phyloP scores from a whole-genome alignment of 2,888 invertebrate genomes.

The Megamerina dolium region DNA sequence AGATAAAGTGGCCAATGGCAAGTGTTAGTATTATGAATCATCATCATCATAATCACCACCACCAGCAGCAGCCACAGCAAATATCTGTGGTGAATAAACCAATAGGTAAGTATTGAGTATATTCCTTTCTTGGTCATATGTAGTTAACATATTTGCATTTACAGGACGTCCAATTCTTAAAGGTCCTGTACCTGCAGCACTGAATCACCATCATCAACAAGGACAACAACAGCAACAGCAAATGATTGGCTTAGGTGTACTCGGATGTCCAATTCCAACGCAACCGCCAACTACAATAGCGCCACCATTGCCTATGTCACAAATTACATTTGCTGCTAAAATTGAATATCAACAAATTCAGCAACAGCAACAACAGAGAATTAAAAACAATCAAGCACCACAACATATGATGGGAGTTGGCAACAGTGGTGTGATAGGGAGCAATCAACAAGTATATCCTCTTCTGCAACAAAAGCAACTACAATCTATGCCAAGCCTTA shows the following conservation, averaged over 20 bases:
- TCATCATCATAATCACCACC: slow-evolving; percentile 26
- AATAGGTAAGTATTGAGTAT: slow-evolving; percentile 27
- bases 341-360: slow-evolving; percentile 40
- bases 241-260: slow-evolving; percentile 19
- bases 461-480: too few relatives aligned
- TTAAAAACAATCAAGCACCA: slow-evolving; percentile 23
- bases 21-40: too few relatives aligned
- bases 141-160: slow-evolving; percentile 4
- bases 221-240: slow-evolving; percentile 14
- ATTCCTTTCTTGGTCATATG: not conserved
- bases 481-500: too few relatives aligned
- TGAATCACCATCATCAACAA: slow-evolving; percentile 16
- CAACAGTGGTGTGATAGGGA: too few relatives aligned
- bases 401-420: slow-evolving; percentile 25
- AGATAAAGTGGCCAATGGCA: too few relatives aligned
- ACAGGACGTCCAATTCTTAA: slow-evolving; percentile 48
- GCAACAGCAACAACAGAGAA: slow-evolving; percentile 30
- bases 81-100: slow-evolving; percentile 26
- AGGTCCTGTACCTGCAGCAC: slow-evolving; percentile 30
- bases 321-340: slow-evolving; percentile 31
- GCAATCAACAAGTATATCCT: too few relatives aligned
- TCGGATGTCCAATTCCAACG: not conserved
- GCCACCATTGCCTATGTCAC: slow-evolving; percentile 24
- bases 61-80: slow-evolving; percentile 24
- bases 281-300: slow-evolving; percentile 7